Percentiles rank a stretch among this genome's conserved stretches.
These are phyloP conservation scores for Lampris megalopsis DNA, from an alignment of 2,113 vertebrate genomes.

Conservation along the genomic window DNA sequence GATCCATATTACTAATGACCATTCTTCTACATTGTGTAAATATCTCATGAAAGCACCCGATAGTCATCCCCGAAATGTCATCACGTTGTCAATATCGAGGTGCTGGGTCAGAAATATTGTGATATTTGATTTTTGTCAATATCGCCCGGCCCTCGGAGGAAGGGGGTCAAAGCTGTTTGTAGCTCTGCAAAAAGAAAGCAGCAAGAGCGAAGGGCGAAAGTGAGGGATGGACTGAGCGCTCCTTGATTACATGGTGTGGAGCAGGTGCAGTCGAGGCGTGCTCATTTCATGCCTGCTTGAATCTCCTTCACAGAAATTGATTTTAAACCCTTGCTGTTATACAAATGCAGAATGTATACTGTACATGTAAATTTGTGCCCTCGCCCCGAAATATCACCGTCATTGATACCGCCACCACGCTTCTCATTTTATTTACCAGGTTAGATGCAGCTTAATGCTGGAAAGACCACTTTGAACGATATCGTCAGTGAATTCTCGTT, in stretches of 20 bases:
- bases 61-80: too few species aligned
- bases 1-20: too few species aligned
- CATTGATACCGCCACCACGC: too few species aligned
- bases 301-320: constrained; percentile 11
- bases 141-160: too few species aligned
- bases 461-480: background rate
- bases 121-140: too few species aligned
- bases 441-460: constrained; percentile 8
- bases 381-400: too few species aligned
- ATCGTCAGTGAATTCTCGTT: too few species aligned
- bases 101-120: too few species aligned
- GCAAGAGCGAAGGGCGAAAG: background rate
- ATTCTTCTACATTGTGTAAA: too few species aligned
- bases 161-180: background rate
- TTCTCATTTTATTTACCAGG: constrained; percentile 25
- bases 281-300: constrained; percentile 53
- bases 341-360: background rate
- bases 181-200: constrained; percentile 12
- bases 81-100: too few species aligned
- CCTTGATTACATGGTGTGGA: constrained; percentile 39
- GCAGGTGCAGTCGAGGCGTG: constrained; percentile 48
- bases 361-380: background rate
- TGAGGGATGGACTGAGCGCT: constrained; percentile 35
- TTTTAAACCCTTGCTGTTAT: constrained; percentile 34
- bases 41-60: too few species aligned